phyloP scores from a whole-genome alignment of 2,888 invertebrate species.

The Clivina fossor region DNA sequence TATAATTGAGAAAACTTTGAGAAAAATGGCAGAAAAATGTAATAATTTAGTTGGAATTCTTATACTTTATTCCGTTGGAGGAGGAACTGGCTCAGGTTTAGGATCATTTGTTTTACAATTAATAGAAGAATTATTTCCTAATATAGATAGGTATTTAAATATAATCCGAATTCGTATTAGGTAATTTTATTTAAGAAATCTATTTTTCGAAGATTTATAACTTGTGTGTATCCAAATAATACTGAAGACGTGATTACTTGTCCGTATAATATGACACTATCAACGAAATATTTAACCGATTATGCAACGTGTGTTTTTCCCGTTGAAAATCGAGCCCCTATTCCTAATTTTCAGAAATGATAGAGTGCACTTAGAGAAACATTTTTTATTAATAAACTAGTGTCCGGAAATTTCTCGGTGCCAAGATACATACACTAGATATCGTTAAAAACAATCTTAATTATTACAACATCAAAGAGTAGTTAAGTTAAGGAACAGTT shows the following conservation, averaged over 20 bases:
- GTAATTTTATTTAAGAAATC: too few relatives aligned
- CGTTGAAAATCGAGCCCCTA: slow-evolving; percentile 58
- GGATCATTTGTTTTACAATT: slow-evolving; percentile 56
- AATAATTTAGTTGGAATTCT: slow-evolving; percentile 58
- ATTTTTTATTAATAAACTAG: too few relatives aligned
- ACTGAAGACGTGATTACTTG: slow-evolving; percentile 60
- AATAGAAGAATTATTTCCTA: slow-evolving; percentile 54
- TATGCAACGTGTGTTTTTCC: slow-evolving; percentile 60
- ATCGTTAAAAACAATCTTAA: too few relatives aligned
- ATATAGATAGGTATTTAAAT: slow-evolving; percentile 54
- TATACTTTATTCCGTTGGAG: slow-evolving; percentile 57
- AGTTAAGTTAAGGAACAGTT: too few relatives aligned
- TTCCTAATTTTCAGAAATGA: too few relatives aligned
- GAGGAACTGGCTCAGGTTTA: slow-evolving; percentile 61
- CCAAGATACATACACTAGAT: too few relatives aligned
- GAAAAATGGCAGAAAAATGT: slow-evolving; percentile 55
- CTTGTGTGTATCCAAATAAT: slow-evolving; percentile 58
- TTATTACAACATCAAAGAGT: too few relatives aligned
- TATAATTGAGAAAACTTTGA: slow-evolving; percentile 52
- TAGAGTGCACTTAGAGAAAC: too few relatives aligned
- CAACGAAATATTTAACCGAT: slow-evolving; percentile 54
- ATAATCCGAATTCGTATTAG: too few relatives aligned
- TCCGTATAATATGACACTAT: slow-evolving; percentile 58
- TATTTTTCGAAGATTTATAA: slow-evolving; percentile 55
- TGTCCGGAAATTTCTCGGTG: too few relatives aligned